A percentile compares a stretch with the other conserved stretches of the same genome.
These are phyloP conservation scores for Apantesis nais DNA, from an alignment of 2,888 invertebrate genomes.

Conservation along the genomic window DNA sequence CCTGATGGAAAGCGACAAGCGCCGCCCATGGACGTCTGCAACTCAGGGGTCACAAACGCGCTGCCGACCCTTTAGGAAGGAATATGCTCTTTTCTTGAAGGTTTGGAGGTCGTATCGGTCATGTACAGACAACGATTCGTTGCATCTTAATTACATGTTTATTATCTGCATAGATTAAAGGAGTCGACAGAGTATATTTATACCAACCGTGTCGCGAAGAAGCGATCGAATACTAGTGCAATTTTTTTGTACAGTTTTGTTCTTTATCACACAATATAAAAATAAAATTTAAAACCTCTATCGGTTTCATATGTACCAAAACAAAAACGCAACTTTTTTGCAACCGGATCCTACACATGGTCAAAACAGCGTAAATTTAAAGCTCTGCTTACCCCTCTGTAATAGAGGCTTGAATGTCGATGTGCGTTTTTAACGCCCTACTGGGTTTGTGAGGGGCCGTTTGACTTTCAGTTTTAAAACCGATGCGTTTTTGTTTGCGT, in stretches of 20 bases:
- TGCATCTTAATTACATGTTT: no score
- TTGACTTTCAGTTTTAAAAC: slow-evolving; percentile 29
- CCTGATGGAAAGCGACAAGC: no score
- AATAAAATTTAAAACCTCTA: neutral
- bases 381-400: slow-evolving; percentile 29
- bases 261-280: neutral
- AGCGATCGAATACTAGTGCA: neutral
- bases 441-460: slow-evolving; percentile 33
- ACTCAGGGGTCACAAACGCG: no score
- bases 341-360: slow-evolving; percentile 44
- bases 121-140: no score
- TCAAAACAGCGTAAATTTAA: slow-evolving; percentile 51
- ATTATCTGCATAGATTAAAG: no score
- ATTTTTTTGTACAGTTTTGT: neutral
- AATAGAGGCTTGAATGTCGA: slow-evolving; percentile 43
- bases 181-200: no score
- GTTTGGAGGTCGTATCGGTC: no score
- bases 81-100: no score
- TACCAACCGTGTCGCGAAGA: no score
- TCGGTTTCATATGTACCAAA: neutral
- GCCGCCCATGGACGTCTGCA: no score
- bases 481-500: slow-evolving; percentile 33
- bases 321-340: slow-evolving; percentile 10
- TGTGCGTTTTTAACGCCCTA: slow-evolving; percentile 45
- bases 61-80: no score